Evolutionary conservation across 2,113 vertebrate species (phyloP), one percentile per base, ranked within the genome.

Genomic region (Thomomys bottae): DNA sequence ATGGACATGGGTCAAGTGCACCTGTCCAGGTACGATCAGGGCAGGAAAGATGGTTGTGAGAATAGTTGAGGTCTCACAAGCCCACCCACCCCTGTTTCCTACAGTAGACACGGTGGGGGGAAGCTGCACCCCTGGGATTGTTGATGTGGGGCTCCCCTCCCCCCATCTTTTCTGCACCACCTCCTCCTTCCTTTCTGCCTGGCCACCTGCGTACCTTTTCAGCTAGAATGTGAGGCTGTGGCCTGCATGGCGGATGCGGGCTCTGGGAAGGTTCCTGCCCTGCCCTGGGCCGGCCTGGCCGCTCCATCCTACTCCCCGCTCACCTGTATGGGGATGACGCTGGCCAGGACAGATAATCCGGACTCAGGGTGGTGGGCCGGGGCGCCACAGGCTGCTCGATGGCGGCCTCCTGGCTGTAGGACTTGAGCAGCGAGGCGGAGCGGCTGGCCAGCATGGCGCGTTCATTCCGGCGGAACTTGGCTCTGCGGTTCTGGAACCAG

Each of bases 401-500:
- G 95, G 97, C 97, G 0, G 98, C 97, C 42, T 98, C 98, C 73
- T 98, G 98, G 96, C 97, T 98, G 94, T 98, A 98, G 86, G 98
- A 97, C 86, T 98, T 98, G 94, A 98, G 97, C 83, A 98, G 97
- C 0, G 98, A 98, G 11, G 98, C 98, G 0, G 98, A 98, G 83
- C 98, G 96, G 93, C 95, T 98, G 92, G 98, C 98, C 23, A 98
- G 93, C 97, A 98, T 97, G 0, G 98, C 98, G 15, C 98, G 95
- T 94, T 98, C 98, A 0, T 98, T 98, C 5, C 98, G 97, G 90
- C 98, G 98, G 81, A 98, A 98, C 92, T 98, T 98, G 95, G 98
- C 98, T 3, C 98, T 94, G 54, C 98, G 96, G 94, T 98, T 98
- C 97, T 98, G 98, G 88, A 98, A 98, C 98, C 98, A 98, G 26